A percentile compares a stretch with the other conserved stretches of the same genome.
phyloP scores from a whole-genome alignment of 2,113 vertebrate species.

The Scolopax mira region DNA sequence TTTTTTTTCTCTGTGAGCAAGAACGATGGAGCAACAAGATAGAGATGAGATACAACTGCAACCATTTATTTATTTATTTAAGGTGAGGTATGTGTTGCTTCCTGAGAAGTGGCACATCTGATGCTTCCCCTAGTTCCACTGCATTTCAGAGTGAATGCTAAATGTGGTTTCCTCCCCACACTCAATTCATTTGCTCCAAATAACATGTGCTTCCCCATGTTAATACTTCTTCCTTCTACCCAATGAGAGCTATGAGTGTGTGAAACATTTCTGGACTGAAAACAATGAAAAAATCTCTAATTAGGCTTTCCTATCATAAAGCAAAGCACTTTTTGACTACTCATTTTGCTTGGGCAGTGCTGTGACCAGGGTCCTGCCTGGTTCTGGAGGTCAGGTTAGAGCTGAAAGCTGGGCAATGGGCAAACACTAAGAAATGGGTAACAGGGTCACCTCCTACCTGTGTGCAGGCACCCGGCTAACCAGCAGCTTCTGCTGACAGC shows the following conservation, averaged over 20 bases:
- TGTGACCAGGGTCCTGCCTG: background rate
- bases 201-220: accelerated
- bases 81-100: no score
- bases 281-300: background rate
- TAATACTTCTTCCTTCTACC: background rate
- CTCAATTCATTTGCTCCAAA: background rate
- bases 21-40: background rate
- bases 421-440: background rate
- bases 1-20: background rate
- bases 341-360: background rate
- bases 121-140: no score
- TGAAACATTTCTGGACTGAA: background rate
- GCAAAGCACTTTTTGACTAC: background rate
- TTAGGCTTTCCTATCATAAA: background rate
- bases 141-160: background rate
- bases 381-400: background rate
- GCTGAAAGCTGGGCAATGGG: accelerated
- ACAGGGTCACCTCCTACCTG: accelerated
- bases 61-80: no score
- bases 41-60: no score
- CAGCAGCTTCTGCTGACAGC: accelerated
- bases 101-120: background rate
- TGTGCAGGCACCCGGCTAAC: accelerated
- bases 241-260: accelerated
- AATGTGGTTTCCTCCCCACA: accelerated